phyloP scores from a whole-genome alignment of 2,113 vertebrate genomes.

The Colistium nudipinnis region DNA sequence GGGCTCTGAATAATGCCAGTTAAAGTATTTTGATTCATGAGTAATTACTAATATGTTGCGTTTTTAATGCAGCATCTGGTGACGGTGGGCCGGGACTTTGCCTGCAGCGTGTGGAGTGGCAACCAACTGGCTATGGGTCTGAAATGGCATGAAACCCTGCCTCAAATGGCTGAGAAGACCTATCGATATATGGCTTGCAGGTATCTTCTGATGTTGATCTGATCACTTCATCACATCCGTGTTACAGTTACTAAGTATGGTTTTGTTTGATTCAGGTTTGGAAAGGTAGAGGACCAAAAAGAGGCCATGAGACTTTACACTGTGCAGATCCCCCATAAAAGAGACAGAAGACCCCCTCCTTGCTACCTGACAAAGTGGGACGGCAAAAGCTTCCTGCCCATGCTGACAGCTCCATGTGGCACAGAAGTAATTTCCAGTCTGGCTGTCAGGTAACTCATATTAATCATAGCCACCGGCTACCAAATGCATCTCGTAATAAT shows the following conservation, averaged over 20 bases:
- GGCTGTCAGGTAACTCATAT: slow-evolving; percentile 84
- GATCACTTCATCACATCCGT: background rate
- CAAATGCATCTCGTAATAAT: background rate
- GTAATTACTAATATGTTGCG: background rate
- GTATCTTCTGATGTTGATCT: slow-evolving; percentile 38
- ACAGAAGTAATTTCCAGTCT: slow-evolving; percentile 91
- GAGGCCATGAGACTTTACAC: slow-evolving; percentile 89
- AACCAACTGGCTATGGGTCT: slow-evolving; percentile 87
- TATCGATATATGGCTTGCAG: slow-evolving; percentile 94
- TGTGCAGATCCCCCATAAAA: slow-evolving; percentile 94
- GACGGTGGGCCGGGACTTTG: slow-evolving; percentile 89
- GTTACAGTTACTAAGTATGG: background rate
- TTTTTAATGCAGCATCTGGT: slow-evolving; percentile 84
- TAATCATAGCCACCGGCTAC: background rate
- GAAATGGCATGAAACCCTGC: slow-evolving; percentile 89
- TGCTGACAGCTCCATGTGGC: slow-evolving; percentile 91
- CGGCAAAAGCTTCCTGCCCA: slow-evolving; percentile 87
- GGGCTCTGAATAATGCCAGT: background rate
- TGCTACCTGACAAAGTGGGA: slow-evolving; percentile 99
- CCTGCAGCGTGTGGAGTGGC: slow-evolving; percentile 91
- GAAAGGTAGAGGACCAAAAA: slow-evolving; percentile 86
- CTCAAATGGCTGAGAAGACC: slow-evolving; percentile 83
- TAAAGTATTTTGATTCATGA: background rate
- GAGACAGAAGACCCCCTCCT: slow-evolving; percentile 87
- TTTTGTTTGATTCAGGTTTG: slow-evolving; percentile 83